phyloP scores from a whole-genome alignment of 2,888 invertebrate species.

The Cerastis leucographa region DNA sequence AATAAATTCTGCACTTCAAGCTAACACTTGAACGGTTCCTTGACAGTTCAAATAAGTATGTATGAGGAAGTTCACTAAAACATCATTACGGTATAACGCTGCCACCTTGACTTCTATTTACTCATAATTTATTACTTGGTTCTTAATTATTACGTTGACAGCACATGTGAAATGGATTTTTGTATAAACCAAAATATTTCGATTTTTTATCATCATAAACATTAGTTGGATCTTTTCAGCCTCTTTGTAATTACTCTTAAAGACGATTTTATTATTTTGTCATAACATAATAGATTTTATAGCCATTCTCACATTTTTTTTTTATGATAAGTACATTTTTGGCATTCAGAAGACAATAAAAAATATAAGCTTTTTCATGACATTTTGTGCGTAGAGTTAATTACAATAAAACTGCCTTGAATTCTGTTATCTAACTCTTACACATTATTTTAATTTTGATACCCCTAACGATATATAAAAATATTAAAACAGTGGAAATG shows the following conservation, averaged over 20 bases:
- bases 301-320: not conserved
- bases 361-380: too few relatives aligned
- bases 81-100: not conserved
- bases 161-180: not conserved
- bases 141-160: constrained; percentile 19
- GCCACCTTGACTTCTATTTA: constrained; percentile 40
- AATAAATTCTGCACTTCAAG: too few relatives aligned
- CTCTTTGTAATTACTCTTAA: constrained; percentile 3
- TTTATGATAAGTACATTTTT: not conserved
- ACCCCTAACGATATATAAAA: too few relatives aligned
- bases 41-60: constrained; percentile 7
- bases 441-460: too few relatives aligned
- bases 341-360: not conserved
- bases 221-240: not conserved
- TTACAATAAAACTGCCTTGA: not conserved
- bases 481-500: too few relatives aligned
- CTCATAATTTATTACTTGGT: constrained; percentile 1
- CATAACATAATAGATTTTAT: not conserved
- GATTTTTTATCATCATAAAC: not conserved
- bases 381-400: not conserved
- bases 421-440: too few relatives aligned
- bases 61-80: constrained; percentile 6
- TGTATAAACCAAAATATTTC: not conserved
- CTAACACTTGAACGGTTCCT: not conserved
- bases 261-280: not conserved